phyloP scores from a whole-genome alignment of 2,113 vertebrate genomes.

The Microtus richardsoni region DNA sequence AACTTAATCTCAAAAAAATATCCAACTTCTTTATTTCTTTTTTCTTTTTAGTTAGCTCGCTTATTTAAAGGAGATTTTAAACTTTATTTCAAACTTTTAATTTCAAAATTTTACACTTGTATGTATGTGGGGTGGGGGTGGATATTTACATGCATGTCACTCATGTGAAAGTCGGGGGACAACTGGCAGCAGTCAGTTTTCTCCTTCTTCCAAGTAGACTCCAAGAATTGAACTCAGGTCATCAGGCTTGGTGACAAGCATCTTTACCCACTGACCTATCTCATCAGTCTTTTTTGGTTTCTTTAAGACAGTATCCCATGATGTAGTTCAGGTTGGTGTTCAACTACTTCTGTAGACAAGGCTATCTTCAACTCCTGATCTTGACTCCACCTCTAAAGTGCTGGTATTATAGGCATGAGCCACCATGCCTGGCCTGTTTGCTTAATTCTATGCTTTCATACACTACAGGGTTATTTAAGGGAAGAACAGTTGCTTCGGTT shows the following conservation, averaged over 20 bases:
- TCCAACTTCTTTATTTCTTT: not conserved
- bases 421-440: not conserved
- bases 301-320: not conserved
- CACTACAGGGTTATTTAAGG: conserved; percentile 16
- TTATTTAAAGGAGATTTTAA: not conserved
- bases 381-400: not conserved
- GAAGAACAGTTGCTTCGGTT: not conserved
- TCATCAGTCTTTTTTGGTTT: not conserved
- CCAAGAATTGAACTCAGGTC: not conserved
- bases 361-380: not conserved
- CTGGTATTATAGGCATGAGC: not conserved
- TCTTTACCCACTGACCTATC: not conserved
- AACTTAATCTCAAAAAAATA: not conserved
- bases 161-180: not conserved
- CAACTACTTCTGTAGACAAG: not conserved
- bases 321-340: not conserved
- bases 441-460: conserved; percentile 24
- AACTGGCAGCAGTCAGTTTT: not conserved
- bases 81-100: not conserved
- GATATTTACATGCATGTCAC: not conserved
- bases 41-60: not conserved
- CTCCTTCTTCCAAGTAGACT: not conserved
- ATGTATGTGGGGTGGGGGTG: not conserved
- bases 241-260: not conserved
- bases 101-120: not conserved